A percentile compares a stretch with the other conserved stretches of the same genome.
Conservation (phyloP, 2,888 invertebrate species). For the Ochlodes sylvanus region DNA sequence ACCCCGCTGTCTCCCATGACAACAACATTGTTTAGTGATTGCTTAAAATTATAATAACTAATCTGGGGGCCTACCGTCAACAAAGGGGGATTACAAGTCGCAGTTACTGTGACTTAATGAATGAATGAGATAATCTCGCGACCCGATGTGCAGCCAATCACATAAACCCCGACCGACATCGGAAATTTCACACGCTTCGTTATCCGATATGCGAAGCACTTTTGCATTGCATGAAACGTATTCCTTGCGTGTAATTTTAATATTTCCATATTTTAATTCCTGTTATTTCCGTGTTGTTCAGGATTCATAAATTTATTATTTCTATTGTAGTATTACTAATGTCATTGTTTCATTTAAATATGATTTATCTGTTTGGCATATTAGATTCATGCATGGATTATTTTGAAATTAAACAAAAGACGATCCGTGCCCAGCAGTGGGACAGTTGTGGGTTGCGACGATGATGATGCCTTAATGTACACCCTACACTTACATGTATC, state of each 20-base stretch:
- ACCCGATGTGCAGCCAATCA: background rate
- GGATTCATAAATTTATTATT: no score
- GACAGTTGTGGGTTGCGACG: no score
- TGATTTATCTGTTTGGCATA: no score
- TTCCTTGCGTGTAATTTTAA: background rate
- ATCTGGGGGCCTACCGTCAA: background rate
- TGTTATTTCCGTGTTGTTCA: background rate
- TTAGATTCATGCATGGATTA: no score
- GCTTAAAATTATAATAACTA: background rate
- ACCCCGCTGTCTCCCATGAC: no score
- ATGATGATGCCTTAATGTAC: no score
- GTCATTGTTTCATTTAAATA: no score
- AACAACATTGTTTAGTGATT: no score
- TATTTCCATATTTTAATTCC: background rate
- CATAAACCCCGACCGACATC: background rate
- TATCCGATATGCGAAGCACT: conserved; percentile 1
- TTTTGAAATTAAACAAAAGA: no score
- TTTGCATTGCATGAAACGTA: conserved; percentile 5
- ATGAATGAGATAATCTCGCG: background rate
- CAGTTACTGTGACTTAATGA: background rate
- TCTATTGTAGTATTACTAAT: no score
- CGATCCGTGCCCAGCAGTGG: no score
- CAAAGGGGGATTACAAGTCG: background rate
- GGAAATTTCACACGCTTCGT: background rate
- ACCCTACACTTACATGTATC: no score